A percentile compares a stretch with the other conserved stretches of the same genome.
Evolutionary conservation across 2,113 vertebrate genomes (phyloP).

Genomic region (Rhinopithecus roxellana): DNA sequence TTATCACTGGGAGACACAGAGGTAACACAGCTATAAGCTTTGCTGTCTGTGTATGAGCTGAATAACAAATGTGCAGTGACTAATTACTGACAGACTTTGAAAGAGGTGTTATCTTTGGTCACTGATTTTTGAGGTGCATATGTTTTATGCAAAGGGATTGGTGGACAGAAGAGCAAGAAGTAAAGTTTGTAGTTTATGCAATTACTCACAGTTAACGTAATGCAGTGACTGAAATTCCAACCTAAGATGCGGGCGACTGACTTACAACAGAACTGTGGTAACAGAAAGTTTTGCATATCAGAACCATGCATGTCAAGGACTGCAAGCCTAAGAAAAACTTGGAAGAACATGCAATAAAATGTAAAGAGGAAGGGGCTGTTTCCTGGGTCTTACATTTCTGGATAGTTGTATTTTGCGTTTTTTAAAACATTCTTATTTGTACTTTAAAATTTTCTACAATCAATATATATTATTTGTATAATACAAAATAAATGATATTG

Average conservation of each 20-base stretch:
- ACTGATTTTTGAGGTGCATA: background rate
- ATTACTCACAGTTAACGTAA: background rate
- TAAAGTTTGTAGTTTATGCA: background rate
- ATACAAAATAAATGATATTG: background rate
- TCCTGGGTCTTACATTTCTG: background rate
- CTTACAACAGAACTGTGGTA: background rate
- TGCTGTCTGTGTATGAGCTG: background rate
- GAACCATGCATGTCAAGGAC: background rate
- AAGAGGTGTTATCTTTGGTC: background rate
- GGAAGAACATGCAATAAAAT: background rate
- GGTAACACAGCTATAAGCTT: background rate
- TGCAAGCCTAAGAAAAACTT: background rate
- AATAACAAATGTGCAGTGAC: background rate
- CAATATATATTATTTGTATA: background rate
- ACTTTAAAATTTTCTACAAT: background rate
- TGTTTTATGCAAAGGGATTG: background rate
- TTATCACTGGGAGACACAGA: background rate
- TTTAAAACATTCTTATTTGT: background rate
- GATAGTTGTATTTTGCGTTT: background rate
- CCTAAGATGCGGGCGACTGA: background rate
- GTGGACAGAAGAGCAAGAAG: background rate
- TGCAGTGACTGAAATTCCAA: background rate
- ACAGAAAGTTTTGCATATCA: background rate
- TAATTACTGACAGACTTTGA: background rate
- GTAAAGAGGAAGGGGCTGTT: background rate